Base-by-base conservation (phyloP, 2,888 invertebrate species). In the Synanthedon tipuliformis region DNA sequence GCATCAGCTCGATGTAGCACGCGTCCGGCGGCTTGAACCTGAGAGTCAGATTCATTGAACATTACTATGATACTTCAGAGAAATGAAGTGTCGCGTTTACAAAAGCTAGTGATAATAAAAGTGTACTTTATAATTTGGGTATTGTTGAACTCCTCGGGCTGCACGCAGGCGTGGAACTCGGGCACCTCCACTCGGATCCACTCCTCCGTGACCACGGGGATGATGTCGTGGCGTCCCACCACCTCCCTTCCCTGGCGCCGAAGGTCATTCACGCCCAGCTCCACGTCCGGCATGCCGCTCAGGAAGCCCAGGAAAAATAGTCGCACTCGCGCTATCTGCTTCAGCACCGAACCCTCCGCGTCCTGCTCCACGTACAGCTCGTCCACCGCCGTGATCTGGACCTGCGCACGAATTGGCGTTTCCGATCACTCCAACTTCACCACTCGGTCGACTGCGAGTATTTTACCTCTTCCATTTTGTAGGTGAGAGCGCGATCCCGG, bases 191-290 rank as follows among this genome's bases (percentile, higher is more conserved):
- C 90, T 48, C 97, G 92, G 71, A 99, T 99, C 99, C 99, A 99
- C 84, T 99, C 97, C 84, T 99, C 99, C 0, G 99, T 99, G 57
- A 95, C 95, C 15, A 97, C 96, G 18, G 99, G 99, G 75, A 99
- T 97, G 77, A 99, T 99, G 84, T 99, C 99, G 81, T 98, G 98
- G 3, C 99, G 90, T 0, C 99, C 98, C 1, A 99, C 99, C 52
- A 99, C 98, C 89, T 99, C 99, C 81, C 94, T 94, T n/a, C 99
- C 99, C 81, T 98, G 96, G n/a, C 98, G 90, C 79, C 96, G 91
- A 90, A 97, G 91, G 82, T 99, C 99, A 81, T 99, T 99, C 54
- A 99, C 92, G 3, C 99, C 99, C 63, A 99, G 87, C 85, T 99
- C 99, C 60, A 99, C 93, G 71, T 95, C 94, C 3, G 99, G 99